phyloP scores from a whole-genome alignment of 2,888 invertebrate genomes.

The Tridacna crocea region DNA sequence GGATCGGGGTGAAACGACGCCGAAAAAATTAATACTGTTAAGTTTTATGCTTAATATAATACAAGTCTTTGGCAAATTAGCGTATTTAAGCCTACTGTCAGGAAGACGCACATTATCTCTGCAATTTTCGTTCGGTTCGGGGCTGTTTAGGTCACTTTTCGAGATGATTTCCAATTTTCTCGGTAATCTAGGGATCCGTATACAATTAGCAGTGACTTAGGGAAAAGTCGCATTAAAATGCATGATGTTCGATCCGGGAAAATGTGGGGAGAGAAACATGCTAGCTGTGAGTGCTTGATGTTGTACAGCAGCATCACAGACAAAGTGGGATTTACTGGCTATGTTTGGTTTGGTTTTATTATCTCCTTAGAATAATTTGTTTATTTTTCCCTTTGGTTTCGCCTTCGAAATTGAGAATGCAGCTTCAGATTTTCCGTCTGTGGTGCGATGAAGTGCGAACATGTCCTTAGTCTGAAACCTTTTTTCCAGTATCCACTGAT shows the following conservation, averaged over 20 bases:
- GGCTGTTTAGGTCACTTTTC: slow-evolving; percentile 61
- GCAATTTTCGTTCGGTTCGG: slow-evolving; percentile 37
- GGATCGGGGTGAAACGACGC: slow-evolving; percentile 62
- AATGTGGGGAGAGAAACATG: slow-evolving; percentile 4
- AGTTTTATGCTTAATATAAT: slow-evolving; percentile 64
- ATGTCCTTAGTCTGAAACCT: too few species aligned
- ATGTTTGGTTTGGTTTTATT: not conserved
- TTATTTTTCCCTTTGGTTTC: too few species aligned
- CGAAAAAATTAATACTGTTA: slow-evolving; percentile 66
- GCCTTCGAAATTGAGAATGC: too few species aligned
- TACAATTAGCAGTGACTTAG: slow-evolving; percentile 62
- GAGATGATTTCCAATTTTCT: slow-evolving; percentile 57
- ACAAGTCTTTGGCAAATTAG: slow-evolving; percentile 53
- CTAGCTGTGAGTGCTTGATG: not conserved
- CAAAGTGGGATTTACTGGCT: not conserved
- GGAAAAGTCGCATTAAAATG: slow-evolving; percentile 56
- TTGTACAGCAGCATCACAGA: slow-evolving; percentile 2
- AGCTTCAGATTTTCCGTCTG: too few species aligned
- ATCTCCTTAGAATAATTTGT: too few species aligned
- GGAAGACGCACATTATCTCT: slow-evolving; percentile 41
- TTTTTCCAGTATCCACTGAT: too few species aligned
- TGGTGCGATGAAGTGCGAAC: too few species aligned
- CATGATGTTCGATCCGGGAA: slow-evolving; percentile 58
- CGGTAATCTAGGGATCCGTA: slow-evolving; percentile 51
- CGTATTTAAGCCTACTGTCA: slow-evolving; percentile 49